Base-by-base conservation (phyloP, 2,888 invertebrate species). In the Pyrochroa serraticornis region DNA sequence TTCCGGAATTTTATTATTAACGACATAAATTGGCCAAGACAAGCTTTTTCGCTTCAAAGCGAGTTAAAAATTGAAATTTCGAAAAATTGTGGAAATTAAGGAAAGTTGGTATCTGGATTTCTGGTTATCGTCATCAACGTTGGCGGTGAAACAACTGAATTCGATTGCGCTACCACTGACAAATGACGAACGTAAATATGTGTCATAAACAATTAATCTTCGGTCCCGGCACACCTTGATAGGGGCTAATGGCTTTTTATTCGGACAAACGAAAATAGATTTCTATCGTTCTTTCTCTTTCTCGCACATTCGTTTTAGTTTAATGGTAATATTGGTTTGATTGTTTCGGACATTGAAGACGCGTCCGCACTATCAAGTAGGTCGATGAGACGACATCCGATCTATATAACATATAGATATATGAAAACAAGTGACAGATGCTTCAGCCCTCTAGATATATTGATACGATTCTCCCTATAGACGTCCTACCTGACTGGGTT, bases 401-500 rank as follows among this genome's bases (percentile, higher is more conserved):
- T 71, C 49, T 48, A 68, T 59, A 58, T 64, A 22, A 22, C 22
- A 22, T 22, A n/a, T n/a, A n/a, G n/a, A 68, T 64, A 69, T 69
- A 66, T 65, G 71, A 69, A 69, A 70, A 66, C 2, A n/a, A 71
- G 71, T 73, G 73, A 73, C 73, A 72, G 71, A 72, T 71, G 71
- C 63, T 65, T 52, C 51, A 66, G 62, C 55, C 67, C 63, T 53
- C 64, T 70, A 69, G 72, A 73, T 72, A 72, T 73, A 73, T 73
- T 70, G 73, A 72, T 72, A 69, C 66, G 66, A 68, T 69, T 72
- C 22, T 22, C 73, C 73, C 73, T 65, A 69, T 70, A 71, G 73
- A 73, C 70, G 54, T 54, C 50, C 65, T 72, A 75, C 75, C 75
- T 75, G 75, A 75, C 75, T 73, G 64, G 72, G 69, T 66, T 75